Base-by-base conservation (phyloP, 2,888 invertebrate genomes). In the Athrips mouffetella region DNA sequence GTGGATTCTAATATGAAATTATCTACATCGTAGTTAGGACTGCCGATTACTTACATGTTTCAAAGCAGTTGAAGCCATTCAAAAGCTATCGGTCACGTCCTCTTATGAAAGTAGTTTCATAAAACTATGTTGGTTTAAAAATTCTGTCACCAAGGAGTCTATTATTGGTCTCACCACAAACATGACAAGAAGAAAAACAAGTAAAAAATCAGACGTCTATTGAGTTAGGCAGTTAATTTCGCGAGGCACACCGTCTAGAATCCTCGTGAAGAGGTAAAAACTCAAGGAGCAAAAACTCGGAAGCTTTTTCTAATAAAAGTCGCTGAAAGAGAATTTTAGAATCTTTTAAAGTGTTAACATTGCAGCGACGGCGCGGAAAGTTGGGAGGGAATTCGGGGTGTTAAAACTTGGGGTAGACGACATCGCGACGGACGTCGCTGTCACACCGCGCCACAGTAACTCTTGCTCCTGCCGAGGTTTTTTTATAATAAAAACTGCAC, bases 381-480 rank as follows among this genome's bases (percentile, higher is more conserved):
- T 72, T 68, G 53, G 52, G 54, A 50, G 60, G 63, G 69, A 71
- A 68, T 71, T 69, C 59, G 62, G 65, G 60, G 66, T 57, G 58
- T 58, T 55, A 60, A 62, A 58, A 58, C 56, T 53, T 58, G 42
- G 51, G 51, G 42, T 46, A 57, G 57, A 39, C 53, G 53, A 48
- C 37, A 46, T 54, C 53, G 50, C 45, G 48, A 16, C 45, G 25
- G 8, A 37, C 37, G 42, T 29, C 33, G 7, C 16, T 35, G 42
- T 25, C 27, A 37, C 46, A 16, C 15, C 18, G 6, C 41, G 29
- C 44, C 18, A 8, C 15, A 13, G 23, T 31, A 39, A 42, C 15
- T 40, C 18, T 21, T 11, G 30, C 15, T 40, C 18, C 11, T 11
- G 23, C 40, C 40, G 13, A 23, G 11, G 13, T 1, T 13, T 5